These are phyloP conservation scores for Enoplosus armatus DNA, from an alignment of 2,797 vertebrate species.

Conservation along the genomic window DNA sequence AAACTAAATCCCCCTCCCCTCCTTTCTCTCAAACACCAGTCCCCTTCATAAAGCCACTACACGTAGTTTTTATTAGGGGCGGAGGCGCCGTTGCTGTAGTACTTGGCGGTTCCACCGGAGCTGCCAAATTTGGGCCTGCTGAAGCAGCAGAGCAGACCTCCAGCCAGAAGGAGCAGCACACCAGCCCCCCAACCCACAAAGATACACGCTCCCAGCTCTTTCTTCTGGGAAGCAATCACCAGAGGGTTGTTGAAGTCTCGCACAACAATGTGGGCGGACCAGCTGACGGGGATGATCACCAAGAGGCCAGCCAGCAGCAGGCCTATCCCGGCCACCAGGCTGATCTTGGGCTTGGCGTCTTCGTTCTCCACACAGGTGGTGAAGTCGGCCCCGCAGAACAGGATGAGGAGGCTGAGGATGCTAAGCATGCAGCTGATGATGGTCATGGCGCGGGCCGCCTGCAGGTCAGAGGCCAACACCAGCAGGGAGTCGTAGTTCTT, in stretches of 20 bases:
- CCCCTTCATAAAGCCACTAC: conserved; percentile 54
- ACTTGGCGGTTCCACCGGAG: conserved; percentile 79
- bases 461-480: conserved; percentile 74
- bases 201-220: conserved; percentile 84
- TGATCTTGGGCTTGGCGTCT: conserved; percentile 82
- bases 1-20: neutral
- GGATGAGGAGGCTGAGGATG: conserved; percentile 75
- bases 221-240: fast-evolving
- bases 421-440: conserved; percentile 81
- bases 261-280: conserved; percentile 79
- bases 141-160: conserved; percentile 86
- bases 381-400: conserved; percentile 84
- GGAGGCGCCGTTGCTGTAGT: conserved; percentile 79
- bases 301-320: conserved; percentile 82
- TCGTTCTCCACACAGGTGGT: conserved; percentile 84
- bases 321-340: conserved; percentile 76
- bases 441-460: conserved; percentile 85
- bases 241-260: conserved; percentile 72
- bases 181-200: conserved; percentile 84
- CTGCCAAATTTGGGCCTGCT: conserved; percentile 71
- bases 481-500: conserved; percentile 86
- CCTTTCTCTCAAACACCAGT: conserved; percentile 20
- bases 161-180: conserved; percentile 78
- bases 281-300: conserved; percentile 84
- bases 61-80: conserved; percentile 82